These are phyloP conservation scores for Otocyon megalotis DNA, from an alignment of 2,113 vertebrate genomes.

Conservation along the genomic window DNA sequence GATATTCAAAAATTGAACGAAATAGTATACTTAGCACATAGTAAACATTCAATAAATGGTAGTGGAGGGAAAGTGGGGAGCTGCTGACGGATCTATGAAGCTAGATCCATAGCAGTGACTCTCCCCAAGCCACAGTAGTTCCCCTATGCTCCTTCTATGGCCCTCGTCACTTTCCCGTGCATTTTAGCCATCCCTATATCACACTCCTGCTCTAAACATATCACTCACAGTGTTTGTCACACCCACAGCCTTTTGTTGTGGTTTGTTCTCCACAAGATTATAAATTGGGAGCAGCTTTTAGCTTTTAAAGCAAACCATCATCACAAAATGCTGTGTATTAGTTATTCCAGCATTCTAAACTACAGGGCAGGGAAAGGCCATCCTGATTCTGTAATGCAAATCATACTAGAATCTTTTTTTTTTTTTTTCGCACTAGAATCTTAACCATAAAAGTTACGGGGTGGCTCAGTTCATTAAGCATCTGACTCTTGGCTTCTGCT, in stretches of 20 bases:
- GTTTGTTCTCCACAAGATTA: background rate
- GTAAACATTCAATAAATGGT: background rate
- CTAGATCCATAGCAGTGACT: too few species aligned
- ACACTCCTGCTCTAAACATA: background rate
- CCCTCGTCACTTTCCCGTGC: background rate
- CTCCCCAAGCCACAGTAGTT: background rate
- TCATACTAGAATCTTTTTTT: background rate
- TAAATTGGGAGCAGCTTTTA: background rate
- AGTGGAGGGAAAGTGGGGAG: background rate
- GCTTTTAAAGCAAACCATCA: constrained; percentile 7
- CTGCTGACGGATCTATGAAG: background rate
- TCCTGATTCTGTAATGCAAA: background rate
- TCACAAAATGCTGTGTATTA: background rate
- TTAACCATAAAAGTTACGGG: background rate
- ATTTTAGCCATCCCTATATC: background rate
- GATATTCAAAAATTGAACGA: background rate
- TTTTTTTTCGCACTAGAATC: too few species aligned
- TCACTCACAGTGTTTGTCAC: background rate
- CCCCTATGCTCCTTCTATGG: background rate
- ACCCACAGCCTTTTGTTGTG: background rate
- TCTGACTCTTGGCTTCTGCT: background rate
- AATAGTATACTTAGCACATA: background rate
- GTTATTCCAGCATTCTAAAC: background rate
- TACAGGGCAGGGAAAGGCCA: background rate
- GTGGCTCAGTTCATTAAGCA: background rate